phyloP scores from a whole-genome alignment of 2,113 vertebrate species.

The Microtus ochrogaster region DNA sequence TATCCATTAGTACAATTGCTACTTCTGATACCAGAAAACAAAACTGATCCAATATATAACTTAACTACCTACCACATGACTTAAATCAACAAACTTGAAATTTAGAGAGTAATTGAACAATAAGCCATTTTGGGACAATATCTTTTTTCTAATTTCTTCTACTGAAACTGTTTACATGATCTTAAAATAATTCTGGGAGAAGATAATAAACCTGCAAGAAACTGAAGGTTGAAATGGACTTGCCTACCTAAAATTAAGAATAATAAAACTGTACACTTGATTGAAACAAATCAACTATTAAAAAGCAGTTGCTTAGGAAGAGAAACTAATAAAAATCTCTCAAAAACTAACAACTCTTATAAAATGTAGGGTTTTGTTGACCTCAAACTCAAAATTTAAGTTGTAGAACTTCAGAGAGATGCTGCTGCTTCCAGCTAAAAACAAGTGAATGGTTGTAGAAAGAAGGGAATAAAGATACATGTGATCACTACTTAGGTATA shows the following conservation, averaged over 20 bases:
- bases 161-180: not conserved
- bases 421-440: not conserved
- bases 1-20: not conserved
- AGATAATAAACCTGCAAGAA: constrained; percentile 51
- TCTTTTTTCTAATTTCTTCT: not conserved
- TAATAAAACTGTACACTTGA: not conserved
- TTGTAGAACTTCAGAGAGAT: not conserved
- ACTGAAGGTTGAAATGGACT: constrained; percentile 32
- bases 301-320: not conserved
- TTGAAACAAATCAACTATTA: not conserved
- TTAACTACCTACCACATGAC: not conserved
- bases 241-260: not conserved
- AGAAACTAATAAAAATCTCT: constrained; percentile 9
- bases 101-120: constrained; percentile 14
- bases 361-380: not conserved
- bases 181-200: not conserved
- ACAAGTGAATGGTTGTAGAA: not conserved
- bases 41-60: not conserved
- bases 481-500: not conserved
- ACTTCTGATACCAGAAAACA: constrained; percentile 41
- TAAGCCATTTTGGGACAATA: constrained; percentile 34
- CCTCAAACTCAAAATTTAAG: not conserved
- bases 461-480: not conserved
- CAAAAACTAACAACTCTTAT: not conserved
- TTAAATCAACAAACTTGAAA: constrained; percentile 48